phyloP scores from a whole-genome alignment of 2,113 vertebrate genomes.

The Plectropomus leopardus region DNA sequence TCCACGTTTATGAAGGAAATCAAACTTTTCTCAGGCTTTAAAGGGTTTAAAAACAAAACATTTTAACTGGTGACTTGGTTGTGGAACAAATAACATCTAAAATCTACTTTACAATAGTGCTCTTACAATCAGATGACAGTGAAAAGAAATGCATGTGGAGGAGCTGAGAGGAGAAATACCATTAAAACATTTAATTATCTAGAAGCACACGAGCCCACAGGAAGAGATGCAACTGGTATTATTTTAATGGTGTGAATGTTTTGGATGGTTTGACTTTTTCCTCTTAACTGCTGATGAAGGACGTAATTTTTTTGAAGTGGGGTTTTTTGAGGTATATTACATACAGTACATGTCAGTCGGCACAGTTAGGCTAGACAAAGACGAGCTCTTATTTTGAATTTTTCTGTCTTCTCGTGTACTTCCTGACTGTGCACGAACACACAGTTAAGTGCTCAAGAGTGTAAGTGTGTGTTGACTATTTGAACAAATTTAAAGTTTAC shows the following conservation, averaged over 20 bases:
- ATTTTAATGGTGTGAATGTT: not conserved
- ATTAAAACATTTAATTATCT: not conserved
- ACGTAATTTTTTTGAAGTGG: not conserved
- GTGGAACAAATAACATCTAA: too few relatives aligned
- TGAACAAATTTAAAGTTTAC: not conserved
- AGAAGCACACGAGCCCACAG: not conserved
- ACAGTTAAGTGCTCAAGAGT: not conserved
- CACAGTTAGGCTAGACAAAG: too few relatives aligned
- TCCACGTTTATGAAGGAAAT: too few relatives aligned
- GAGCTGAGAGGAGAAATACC: not conserved
- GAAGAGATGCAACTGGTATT: not conserved
- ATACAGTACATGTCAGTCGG: too few relatives aligned
- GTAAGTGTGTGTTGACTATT: not conserved
- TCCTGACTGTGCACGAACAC: not conserved
- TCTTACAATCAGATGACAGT: not conserved
- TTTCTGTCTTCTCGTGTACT: not conserved
- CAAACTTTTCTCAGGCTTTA: too few relatives aligned
- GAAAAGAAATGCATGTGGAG: not conserved
- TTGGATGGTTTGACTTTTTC: not conserved
- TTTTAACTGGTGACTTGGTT: too few relatives aligned
- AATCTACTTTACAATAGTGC: too few relatives aligned
- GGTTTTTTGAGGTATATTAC: too few relatives aligned
- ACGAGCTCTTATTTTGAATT: too few relatives aligned
- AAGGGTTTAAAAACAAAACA: too few relatives aligned
- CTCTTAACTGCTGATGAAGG: not conserved